Conservation (phyloP, 2,113 vertebrate genomes). For the Aegotheles bennettii region DNA sequence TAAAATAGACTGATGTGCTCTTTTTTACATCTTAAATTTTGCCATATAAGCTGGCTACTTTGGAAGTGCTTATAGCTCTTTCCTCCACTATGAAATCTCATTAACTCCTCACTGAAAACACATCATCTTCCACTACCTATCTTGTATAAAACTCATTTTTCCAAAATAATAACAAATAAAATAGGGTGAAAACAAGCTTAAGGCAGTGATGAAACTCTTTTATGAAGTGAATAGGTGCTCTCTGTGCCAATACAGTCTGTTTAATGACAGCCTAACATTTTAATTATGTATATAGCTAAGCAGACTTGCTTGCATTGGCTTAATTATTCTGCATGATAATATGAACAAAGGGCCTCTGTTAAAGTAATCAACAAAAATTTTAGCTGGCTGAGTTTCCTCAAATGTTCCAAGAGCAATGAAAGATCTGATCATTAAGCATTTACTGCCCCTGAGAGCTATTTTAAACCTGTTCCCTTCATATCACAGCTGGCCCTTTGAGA, state of each 20-base stretch:
- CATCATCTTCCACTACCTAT: background rate
- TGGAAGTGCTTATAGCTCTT: background rate
- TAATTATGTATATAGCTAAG: slow-evolving; percentile 62
- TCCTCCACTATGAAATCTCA: background rate
- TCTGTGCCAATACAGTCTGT: slow-evolving; percentile 13
- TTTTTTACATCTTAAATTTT: background rate
- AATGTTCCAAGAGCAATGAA: slow-evolving; percentile 59
- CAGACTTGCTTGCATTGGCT: slow-evolving; percentile 50
- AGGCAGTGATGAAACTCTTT: background rate
- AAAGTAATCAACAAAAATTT: slow-evolving; percentile 62
- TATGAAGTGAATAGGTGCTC: background rate
- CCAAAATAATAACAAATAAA: slow-evolving; percentile 1
- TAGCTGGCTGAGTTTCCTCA: slow-evolving; percentile 65
- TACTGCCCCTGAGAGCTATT: slow-evolving; percentile 60
- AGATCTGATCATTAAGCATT: slow-evolving; percentile 72
- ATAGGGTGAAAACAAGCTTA: background rate
- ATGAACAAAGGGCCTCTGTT: slow-evolving; percentile 71
- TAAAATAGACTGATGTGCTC: background rate
- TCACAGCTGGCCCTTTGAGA: slow-evolving; percentile 64
- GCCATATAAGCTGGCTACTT: background rate
- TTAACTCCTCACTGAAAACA: background rate
- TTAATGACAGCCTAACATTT: slow-evolving; percentile 43
- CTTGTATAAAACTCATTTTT: background rate
- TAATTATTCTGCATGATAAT: slow-evolving; percentile 69
- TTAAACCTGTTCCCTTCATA: slow-evolving; percentile 64